Evolutionary conservation across 1,140 invertebrate species (phyloP), one percentile per base, ranked within the genome.

Genomic region (Mamestra configurata): DNA sequence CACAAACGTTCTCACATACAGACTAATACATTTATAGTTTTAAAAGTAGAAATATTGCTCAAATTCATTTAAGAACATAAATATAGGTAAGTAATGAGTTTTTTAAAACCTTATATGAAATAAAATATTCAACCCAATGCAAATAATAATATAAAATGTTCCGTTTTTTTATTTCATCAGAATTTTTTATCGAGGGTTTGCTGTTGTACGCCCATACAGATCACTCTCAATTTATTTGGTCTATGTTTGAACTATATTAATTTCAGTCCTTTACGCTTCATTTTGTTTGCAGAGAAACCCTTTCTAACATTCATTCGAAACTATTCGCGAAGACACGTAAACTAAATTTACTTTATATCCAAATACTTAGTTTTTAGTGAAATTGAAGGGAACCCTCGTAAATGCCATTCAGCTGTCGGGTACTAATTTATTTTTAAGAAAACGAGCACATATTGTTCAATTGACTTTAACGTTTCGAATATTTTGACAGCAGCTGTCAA

Each of bases 361-460:
- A 24, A 70, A 70, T 49, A 70, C 35, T 40, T 20, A 40, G n/a
- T 64, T 64, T 15, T 59, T 31, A 40, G 1, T 35, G 11, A 55
- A 72, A 35, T 53, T 72, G 27, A 55, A 37, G 22, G 13, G 10
- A 49, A 72, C 70, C 70, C 70, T 72, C n/a, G 49, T 72, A 72
- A 37, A 35, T 37, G 70, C 27, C 70, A 55, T 55, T 72, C 70
- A 72, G 11, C 49, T 55, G 70, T 72, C 70, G 8, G 6, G 11
- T 20, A 18, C 15, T 55, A 72, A 72, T 55, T 53, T 53, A 53
- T 53, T 51, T 55, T 72, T 72, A 10, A 53, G 13, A 55, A 31
- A 53, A 43, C 31, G 5, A 13, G 13, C 13, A 70, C 24, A 27
- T 31, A 22, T 35, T 68, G 40, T 70, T 49, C 40, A 70, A 27